phyloP scores from a whole-genome alignment of 2,113 vertebrate genomes.

The Mus pahari region DNA sequence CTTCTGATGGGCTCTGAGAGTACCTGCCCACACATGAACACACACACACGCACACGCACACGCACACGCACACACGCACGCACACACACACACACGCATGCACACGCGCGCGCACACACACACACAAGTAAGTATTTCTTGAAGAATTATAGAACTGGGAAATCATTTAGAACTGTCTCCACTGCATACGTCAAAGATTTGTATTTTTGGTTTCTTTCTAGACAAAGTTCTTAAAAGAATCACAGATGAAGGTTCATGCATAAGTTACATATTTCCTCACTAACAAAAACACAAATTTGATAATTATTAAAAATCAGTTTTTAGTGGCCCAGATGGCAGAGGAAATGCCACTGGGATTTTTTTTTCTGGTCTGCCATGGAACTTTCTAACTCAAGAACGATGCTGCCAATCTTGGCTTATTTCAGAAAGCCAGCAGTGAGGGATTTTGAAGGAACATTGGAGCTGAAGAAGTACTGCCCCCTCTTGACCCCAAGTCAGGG shows the following conservation, averaged over 20 bases:
- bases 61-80: not conserved
- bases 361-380: not conserved
- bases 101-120: no score
- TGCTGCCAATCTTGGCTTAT: not conserved
- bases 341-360: not conserved
- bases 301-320: slow-evolving; percentile 43
- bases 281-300: slow-evolving; percentile 49
- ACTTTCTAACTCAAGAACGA: slow-evolving; percentile 58
- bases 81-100: not conserved
- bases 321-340: not conserved
- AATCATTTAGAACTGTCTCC: slow-evolving; percentile 14
- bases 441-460: not conserved
- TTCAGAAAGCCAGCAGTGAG: not conserved
- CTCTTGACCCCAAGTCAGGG: not conserved
- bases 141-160: not conserved
- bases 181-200: slow-evolving; percentile 50
- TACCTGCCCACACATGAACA: no score
- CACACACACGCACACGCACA: no score
- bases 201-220: slow-evolving; percentile 65
- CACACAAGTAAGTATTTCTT: not conserved
- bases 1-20: no score
- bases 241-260: not conserved
- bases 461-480: not conserved
- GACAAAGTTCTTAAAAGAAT: slow-evolving; percentile 44
- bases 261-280: not conserved